Percentiles rank a stretch among this genome's conserved stretches.
phyloP scores from a whole-genome alignment of 1,140 invertebrate genomes.

The Eubasilissa regina region DNA sequence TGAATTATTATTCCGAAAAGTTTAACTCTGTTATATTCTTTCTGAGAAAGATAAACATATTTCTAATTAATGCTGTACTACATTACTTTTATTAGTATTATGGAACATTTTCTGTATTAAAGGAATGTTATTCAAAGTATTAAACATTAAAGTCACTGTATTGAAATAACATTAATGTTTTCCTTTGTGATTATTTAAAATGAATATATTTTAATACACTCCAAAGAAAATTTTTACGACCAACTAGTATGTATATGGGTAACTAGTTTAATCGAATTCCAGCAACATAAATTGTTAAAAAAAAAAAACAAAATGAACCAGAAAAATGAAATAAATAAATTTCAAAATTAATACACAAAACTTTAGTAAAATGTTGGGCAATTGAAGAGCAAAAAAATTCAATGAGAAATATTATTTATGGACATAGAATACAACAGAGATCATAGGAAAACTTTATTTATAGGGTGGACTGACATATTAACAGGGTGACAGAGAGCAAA shows the following conservation, averaged over 20 bases:
- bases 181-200: too few relatives aligned
- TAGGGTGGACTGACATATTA: slow-evolving; percentile 23
- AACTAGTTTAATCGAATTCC: too few relatives aligned
- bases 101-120: too few relatives aligned
- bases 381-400: slow-evolving; percentile 44
- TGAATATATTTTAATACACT: too few relatives aligned
- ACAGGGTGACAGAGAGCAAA: not conserved
- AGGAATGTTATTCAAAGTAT: too few relatives aligned
- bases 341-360: not conserved
- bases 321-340: slow-evolving; percentile 21
- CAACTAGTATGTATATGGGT: too few relatives aligned
- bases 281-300: too few relatives aligned
- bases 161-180: too few relatives aligned
- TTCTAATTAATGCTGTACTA: too few relatives aligned
- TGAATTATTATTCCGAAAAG: slow-evolving; percentile 5
- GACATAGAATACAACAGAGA: slow-evolving; percentile 58
- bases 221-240: too few relatives aligned
- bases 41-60: not conserved
- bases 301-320: not conserved
- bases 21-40: slow-evolving; percentile 50
- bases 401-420: slow-evolving; percentile 21
- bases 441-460: slow-evolving; percentile 41
- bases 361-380: slow-evolving; percentile 1
- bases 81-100: too few relatives aligned
- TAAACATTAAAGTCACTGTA: too few relatives aligned